Evolutionary conservation across 2,888 invertebrate species (phyloP).

Genomic region (Eilema caniola): DNA sequence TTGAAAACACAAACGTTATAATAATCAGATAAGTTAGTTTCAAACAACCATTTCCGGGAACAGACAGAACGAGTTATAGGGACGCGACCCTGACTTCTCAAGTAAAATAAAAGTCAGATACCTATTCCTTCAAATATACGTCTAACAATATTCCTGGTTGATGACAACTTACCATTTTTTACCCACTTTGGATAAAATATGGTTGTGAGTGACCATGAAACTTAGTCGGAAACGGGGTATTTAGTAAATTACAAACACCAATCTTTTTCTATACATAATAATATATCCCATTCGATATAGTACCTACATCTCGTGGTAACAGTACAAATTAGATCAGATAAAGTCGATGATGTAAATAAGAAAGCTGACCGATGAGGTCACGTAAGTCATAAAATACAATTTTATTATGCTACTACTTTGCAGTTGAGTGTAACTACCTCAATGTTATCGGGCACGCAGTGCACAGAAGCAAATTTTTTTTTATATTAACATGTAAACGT

Average conservation of each 20-base stretch:
- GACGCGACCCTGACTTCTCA: background rate
- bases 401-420: background rate
- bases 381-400: background rate
- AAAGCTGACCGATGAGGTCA: conserved; percentile 4
- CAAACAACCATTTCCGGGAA: background rate
- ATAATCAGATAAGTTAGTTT: background rate
- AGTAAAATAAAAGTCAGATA: background rate
- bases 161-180: too few species aligned
- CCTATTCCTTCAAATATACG: too few species aligned
- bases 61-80: background rate
- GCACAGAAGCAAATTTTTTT: conserved; percentile 22
- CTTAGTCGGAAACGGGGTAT: too few species aligned
- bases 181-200: too few species aligned
- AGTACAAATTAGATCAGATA: conserved; percentile 1
- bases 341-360: background rate
- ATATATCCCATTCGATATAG: background rate
- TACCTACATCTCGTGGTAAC: background rate
- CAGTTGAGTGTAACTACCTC: conserved; percentile 2
- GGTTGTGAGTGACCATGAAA: too few species aligned
- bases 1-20: background rate
- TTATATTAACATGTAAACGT: conserved; percentile 23
- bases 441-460: conserved; percentile 1
- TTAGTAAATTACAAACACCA: background rate
- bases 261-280: background rate
- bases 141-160: too few species aligned